Percentiles rank a stretch among this genome's conserved stretches.
Evolutionary conservation across 1,140 invertebrate species (phyloP).

Genomic region (Scaptomyza montana): DNA sequence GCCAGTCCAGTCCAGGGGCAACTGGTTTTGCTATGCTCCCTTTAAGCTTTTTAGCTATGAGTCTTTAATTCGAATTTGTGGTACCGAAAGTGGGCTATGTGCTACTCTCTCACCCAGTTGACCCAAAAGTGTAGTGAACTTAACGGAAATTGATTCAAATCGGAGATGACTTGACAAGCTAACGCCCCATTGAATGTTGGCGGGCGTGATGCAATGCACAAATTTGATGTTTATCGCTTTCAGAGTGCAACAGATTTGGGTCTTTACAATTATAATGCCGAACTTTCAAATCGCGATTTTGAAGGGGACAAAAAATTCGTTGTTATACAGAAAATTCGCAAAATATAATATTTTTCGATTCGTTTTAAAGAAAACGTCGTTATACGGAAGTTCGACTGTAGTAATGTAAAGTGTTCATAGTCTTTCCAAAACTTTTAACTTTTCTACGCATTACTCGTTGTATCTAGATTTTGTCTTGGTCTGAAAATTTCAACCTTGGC

Average conservation of each 20-base stretch:
- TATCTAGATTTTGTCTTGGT: too few species aligned
- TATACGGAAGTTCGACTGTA: too few species aligned
- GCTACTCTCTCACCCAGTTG: constrained; percentile 23
- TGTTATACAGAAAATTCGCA: too few species aligned
- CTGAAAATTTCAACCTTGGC: not conserved
- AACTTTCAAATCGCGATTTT: too few species aligned
- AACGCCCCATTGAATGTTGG: constrained; percentile 29
- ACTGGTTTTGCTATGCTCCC: not conserved
- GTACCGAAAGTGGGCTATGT: constrained; percentile 38
- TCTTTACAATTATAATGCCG: not conserved
- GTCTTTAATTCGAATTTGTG: constrained; percentile 34
- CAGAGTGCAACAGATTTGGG: constrained; percentile 73
- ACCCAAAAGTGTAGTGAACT: constrained; percentile 81
- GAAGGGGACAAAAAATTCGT: too few species aligned
- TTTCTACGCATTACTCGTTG: too few species aligned
- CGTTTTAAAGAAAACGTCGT: too few species aligned
- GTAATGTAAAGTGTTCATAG: too few species aligned
- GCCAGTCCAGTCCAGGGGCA: constrained; percentile 35
- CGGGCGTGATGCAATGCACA: constrained; percentile 50
- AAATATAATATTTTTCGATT: too few species aligned
- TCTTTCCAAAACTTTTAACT: too few species aligned
- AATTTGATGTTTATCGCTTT: constrained; percentile 74
- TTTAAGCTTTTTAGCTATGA: constrained; percentile 23
- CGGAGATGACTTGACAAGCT: constrained; percentile 76
- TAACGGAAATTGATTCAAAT: constrained; percentile 75